Evolutionary conservation across 2,888 invertebrate genomes (phyloP).

Genomic region (Zaprionus lineosus): DNA sequence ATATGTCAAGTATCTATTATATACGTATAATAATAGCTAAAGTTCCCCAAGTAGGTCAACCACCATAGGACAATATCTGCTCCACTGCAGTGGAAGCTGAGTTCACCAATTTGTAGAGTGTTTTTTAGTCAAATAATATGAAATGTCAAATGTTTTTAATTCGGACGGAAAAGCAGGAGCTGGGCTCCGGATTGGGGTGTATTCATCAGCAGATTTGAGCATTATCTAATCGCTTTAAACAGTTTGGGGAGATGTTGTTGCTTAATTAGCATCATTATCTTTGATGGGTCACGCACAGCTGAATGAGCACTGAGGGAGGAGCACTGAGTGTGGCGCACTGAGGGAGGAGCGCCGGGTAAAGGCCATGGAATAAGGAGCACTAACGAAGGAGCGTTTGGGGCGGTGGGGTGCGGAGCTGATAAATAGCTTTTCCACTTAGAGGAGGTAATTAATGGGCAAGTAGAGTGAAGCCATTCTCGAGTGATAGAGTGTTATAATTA

Average conservation of each 20-base stretch:
- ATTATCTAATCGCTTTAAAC: slow-evolving; percentile 67
- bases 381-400: neutral
- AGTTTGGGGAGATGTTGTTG: slow-evolving; percentile 59
- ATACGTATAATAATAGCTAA: too few species aligned
- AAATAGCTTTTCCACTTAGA: slow-evolving; percentile 46
- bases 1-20: too few species aligned
- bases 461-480: slow-evolving; percentile 41
- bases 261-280: slow-evolving; percentile 73
- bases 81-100: too few species aligned
- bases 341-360: too few species aligned
- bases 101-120: too few species aligned
- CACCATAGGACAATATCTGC: too few species aligned
- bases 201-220: slow-evolving; percentile 34
- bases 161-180: too few species aligned
- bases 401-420: slow-evolving; percentile 33
- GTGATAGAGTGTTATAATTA: slow-evolving; percentile 40
- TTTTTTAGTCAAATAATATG: too few species aligned
- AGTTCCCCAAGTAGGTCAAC: too few species aligned
- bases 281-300: slow-evolving; percentile 64
- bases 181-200: neutral
- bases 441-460: slow-evolving; percentile 65
- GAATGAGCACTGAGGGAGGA: slow-evolving; percentile 16
- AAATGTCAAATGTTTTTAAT: too few species aligned
- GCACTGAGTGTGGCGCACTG: too few species aligned
- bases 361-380: too few species aligned